Conservation (phyloP, 2,888 invertebrate species). For the Lithosia quadra region DNA sequence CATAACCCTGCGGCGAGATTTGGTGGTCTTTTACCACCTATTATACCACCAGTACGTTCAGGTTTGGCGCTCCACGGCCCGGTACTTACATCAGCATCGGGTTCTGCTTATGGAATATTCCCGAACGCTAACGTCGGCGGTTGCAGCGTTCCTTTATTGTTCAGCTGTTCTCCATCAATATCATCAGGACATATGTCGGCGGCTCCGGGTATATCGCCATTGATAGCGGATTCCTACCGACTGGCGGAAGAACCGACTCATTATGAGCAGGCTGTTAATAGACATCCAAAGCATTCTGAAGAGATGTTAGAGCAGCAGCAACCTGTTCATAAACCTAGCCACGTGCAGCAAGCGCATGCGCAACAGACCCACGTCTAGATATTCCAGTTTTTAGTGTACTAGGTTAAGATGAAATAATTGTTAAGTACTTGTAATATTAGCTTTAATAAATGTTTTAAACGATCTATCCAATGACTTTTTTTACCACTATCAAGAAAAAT, state of each 20-base stretch:
- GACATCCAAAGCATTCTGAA: constrained; percentile 49
- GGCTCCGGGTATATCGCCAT: constrained; percentile 48
- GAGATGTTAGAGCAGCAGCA: constrained; percentile 50
- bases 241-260: constrained; percentile 56
- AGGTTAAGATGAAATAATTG: constrained; percentile 32
- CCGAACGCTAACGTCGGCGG: constrained; percentile 71
- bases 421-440: constrained; percentile 26
- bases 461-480: neutral
- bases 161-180: constrained; percentile 78
- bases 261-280: constrained; percentile 37
- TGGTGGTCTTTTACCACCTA: constrained; percentile 34
- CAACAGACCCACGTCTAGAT: constrained; percentile 36
- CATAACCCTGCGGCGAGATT: constrained; percentile 67
- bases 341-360: constrained; percentile 38
- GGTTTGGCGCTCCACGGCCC: constrained; percentile 25
- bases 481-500: neutral
- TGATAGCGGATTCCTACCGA: constrained; percentile 56
- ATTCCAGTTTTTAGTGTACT: constrained; percentile 23
- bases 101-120: constrained; percentile 70
- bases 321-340: constrained; percentile 52
- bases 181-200: constrained; percentile 68
- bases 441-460: constrained; percentile 18
- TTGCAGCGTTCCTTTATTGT: constrained; percentile 73
- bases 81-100: constrained; percentile 44
- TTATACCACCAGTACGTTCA: constrained; percentile 29